Evolutionary conservation across 2,888 invertebrate species (phyloP).

Genomic region (Ochropleura plecta): DNA sequence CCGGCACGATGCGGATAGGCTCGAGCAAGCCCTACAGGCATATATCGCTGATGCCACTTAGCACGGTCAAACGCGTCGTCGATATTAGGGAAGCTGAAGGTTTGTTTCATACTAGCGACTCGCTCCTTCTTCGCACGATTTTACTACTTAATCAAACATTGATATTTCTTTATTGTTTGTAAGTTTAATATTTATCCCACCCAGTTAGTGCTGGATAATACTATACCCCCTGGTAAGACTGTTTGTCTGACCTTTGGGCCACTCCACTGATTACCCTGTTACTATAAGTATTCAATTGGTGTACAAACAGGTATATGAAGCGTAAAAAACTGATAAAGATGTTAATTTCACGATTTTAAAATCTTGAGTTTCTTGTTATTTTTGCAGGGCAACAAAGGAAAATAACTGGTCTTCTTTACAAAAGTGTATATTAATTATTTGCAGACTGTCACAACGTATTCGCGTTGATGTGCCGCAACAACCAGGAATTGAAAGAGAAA

Average conservation of each 20-base stretch:
- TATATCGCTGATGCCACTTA: slow-evolving; percentile 96
- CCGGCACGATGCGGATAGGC: slow-evolving; percentile 90
- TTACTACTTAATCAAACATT: background rate
- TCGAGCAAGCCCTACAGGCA: slow-evolving; percentile 97
- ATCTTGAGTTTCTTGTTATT: background rate
- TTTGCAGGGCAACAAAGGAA: background rate
- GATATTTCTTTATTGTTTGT: background rate
- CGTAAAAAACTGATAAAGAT: too few relatives aligned
- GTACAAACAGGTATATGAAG: too few relatives aligned
- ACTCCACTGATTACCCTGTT: too few relatives aligned
- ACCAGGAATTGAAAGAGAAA: slow-evolving; percentile 96
- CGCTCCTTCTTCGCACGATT: background rate
- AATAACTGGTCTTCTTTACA: background rate
- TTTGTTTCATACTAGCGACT: slow-evolving; percentile 65
- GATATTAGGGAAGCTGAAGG: slow-evolving; percentile 97
- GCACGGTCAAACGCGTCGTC: slow-evolving; percentile 97
- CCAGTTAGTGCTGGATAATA: too few relatives aligned
- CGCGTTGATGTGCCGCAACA: slow-evolving; percentile 96
- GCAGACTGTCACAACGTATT: slow-evolving; percentile 97
- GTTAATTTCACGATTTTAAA: too few relatives aligned
- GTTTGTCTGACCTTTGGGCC: too few relatives aligned
- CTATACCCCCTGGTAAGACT: too few relatives aligned
- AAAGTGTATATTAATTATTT: slow-evolving; percentile 56
- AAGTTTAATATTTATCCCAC: background rate
- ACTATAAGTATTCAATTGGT: too few relatives aligned